A percentile compares a stretch with the other conserved stretches of the same genome.
Evolutionary conservation across 2,113 vertebrate genomes (phyloP).

Genomic region (Coregonus clupeaformis): DNA sequence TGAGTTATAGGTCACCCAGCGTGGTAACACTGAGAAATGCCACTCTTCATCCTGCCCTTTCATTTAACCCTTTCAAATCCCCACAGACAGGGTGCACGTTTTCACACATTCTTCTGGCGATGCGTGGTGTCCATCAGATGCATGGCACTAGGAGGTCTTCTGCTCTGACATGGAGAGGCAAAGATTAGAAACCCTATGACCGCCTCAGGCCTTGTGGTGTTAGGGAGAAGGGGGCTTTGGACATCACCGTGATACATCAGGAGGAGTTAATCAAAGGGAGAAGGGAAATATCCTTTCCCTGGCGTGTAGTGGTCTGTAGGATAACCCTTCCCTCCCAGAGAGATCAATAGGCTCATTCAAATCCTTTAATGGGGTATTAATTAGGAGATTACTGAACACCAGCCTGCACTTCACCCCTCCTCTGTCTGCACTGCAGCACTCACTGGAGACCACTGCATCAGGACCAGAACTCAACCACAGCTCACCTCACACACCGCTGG

Average conservation of each 20-base stretch:
- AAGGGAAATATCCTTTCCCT: slow-evolving; percentile 9
- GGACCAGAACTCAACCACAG: neutral
- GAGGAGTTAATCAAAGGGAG: neutral
- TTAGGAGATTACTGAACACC: slow-evolving; percentile 31
- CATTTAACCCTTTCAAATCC: slow-evolving; percentile 31
- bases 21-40: slow-evolving; percentile 13
- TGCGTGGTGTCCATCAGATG: neutral
- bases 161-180: neutral
- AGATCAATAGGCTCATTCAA: slow-evolving; percentile 33
- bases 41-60: slow-evolving; percentile 22
- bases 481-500: neutral
- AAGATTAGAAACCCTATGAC: neutral
- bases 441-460: too few species aligned
- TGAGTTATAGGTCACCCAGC: slow-evolving; percentile 52
- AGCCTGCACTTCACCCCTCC: neutral
- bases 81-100: neutral
- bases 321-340: slow-evolving; percentile 3
- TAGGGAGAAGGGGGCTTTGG: too few species aligned
- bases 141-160: neutral
- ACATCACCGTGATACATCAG: too few species aligned
- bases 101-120: neutral
- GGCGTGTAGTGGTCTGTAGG: slow-evolving; percentile 1
- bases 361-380: slow-evolving; percentile 44
- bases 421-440: too few species aligned
- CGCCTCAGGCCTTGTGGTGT: too few species aligned